Conservation (phyloP, 2,797 vertebrate species). For the Aulostomus chinensis region DNA sequence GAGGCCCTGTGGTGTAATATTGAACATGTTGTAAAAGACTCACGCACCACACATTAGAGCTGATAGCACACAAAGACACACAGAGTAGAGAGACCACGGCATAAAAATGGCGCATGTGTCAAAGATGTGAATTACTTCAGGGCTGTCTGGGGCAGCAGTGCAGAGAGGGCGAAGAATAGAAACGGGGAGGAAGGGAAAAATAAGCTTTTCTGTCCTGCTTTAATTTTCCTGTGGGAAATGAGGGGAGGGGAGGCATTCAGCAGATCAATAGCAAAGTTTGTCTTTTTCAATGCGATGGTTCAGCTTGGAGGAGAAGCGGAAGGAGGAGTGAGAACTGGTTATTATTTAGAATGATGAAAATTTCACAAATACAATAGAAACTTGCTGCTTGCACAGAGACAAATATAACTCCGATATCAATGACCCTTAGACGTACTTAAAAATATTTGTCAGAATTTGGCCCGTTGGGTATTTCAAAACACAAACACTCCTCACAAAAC, state of each 20-base stretch:
- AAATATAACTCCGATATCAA: too few relatives aligned
- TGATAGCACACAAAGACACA: slow-evolving; percentile 39
- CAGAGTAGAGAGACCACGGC: slow-evolving; percentile 10
- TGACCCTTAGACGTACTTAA: too few relatives aligned
- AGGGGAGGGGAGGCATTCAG: slow-evolving; percentile 31
- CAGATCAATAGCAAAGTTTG: slow-evolving; percentile 66
- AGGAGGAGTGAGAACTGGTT: slow-evolving; percentile 11
- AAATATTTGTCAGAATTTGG: neutral
- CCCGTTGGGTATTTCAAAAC: neutral
- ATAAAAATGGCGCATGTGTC: slow-evolving; percentile 38
- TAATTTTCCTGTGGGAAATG: slow-evolving; percentile 61
- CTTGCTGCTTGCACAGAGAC: too few relatives aligned
- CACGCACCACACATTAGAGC: slow-evolving; percentile 62
- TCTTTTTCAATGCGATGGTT: slow-evolving; percentile 58
- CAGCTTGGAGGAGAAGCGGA: slow-evolving; percentile 34
- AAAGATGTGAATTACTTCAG: slow-evolving; percentile 61
- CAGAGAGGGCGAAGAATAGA: slow-evolving; percentile 50
- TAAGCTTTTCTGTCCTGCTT: slow-evolving; percentile 49
- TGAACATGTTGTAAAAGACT: slow-evolving; percentile 72
- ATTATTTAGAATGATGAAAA: slow-evolving; percentile 31
- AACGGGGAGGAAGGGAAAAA: slow-evolving; percentile 37
- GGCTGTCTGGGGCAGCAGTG: slow-evolving; percentile 63
- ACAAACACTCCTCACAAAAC: neutral
- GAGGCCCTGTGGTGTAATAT: slow-evolving; percentile 71
- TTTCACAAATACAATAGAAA: slow-evolving; percentile 15